Conservation (phyloP, 30 jellyfish, hydroid and myxozoan species). For the Aurelia aurita complex sp. Pacific region DNA sequence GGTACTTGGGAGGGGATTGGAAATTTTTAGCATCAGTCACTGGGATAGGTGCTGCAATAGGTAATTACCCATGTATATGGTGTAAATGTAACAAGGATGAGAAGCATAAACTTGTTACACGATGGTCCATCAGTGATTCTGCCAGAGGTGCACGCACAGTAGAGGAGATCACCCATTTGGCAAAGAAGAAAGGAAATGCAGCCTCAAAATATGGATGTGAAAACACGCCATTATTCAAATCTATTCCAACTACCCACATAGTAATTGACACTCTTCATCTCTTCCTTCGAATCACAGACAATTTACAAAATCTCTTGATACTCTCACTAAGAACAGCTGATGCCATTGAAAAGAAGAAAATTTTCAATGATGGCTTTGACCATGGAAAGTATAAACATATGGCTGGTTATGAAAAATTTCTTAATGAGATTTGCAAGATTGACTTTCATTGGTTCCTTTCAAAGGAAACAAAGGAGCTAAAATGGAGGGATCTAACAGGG, state of each 20-base stretch:
- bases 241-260: conserved; percentile 14
- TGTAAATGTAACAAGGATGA: neutral
- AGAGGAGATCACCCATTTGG: no score
- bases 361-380: neutral
- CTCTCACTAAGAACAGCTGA: conserved; percentile 17
- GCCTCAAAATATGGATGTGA: no score
- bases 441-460: neutral
- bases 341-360: neutral
- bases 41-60: conserved; percentile 34
- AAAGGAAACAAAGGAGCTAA: neutral
- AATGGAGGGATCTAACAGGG: conserved; percentile 16
- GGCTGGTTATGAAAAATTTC: no score
- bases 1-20: conserved; percentile 34
- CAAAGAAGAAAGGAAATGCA: no score
- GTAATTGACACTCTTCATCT: conserved; percentile 35
- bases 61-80: conserved; percentile 42
- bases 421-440: no score
- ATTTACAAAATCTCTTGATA: conserved; percentile 12
- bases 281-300: conserved; percentile 24
- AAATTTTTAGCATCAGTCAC: conserved; percentile 21
- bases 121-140: no score
- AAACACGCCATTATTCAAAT: neutral
- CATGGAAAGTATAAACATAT: no score
- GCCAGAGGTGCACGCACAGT: no score
- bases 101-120: no score